Conservation (phyloP, 1,140 invertebrate species). For the Bombus sylvicola region DNA sequence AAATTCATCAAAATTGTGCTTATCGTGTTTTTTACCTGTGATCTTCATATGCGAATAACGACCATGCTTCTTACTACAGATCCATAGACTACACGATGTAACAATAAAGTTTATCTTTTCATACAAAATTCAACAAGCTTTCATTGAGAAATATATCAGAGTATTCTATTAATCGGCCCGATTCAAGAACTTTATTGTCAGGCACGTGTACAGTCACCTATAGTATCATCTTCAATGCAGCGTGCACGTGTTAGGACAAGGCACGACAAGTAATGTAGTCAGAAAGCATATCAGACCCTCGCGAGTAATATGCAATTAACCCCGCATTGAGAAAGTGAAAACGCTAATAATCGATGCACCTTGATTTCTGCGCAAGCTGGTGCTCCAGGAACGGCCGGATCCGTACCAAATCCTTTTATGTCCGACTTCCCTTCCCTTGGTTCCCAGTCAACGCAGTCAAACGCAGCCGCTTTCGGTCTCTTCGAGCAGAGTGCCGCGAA, state of each 20-base stretch:
- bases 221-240: background rate
- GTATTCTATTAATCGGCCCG: background rate
- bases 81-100: background rate
- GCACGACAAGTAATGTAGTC: background rate
- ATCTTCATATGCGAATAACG: background rate
- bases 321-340: background rate
- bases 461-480: slow-evolving; percentile 59
- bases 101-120: background rate
- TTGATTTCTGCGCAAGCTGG: slow-evolving; percentile 87
- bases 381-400: slow-evolving; percentile 82
- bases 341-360: slow-evolving; percentile 68
- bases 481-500: slow-evolving; percentile 71
- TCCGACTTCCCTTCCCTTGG: slow-evolving; percentile 81
- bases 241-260: background rate
- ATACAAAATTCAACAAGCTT: background rate
- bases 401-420: slow-evolving; percentile 84
- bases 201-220: background rate
- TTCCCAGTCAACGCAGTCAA: slow-evolving; percentile 51
- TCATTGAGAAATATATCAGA: background rate
- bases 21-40: background rate
- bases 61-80: background rate
- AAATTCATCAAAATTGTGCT: background rate
- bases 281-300: background rate
- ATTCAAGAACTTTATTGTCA: background rate
- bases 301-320: background rate